phyloP scores from a whole-genome alignment of 1,140 invertebrate genomes.

The Pentalonia nigronervosa region DNA sequence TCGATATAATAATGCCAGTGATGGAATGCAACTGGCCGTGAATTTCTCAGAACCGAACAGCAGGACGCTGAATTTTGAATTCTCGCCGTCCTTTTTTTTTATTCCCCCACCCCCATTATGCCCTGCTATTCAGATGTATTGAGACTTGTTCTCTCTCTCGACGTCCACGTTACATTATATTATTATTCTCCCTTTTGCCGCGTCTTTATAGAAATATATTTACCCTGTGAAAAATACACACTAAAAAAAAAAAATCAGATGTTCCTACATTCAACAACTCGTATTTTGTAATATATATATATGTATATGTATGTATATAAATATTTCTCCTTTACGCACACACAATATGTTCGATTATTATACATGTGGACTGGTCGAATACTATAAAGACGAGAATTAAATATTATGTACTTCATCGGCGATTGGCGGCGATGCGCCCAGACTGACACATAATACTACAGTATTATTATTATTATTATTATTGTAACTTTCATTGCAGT shows the following conservation, averaged over 20 bases:
- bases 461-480: neutral
- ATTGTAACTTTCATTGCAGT: neutral
- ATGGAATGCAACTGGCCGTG: constrained; percentile 54
- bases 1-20: constrained; percentile 34
- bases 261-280: constrained; percentile 25
- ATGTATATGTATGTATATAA: neutral
- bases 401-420: neutral
- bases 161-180: neutral
- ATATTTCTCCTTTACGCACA: neutral
- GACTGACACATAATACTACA: neutral
- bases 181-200: constrained; percentile 1
- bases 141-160: constrained; percentile 39
- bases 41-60: constrained; percentile 57
- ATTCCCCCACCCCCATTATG: neutral
- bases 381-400: neutral
- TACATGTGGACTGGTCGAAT: neutral
- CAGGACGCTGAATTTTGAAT: constrained; percentile 55
- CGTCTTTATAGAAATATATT: neutral
- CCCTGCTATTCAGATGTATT: neutral
- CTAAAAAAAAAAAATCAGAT: constrained; percentile 47
- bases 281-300: neutral
- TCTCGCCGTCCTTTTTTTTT: constrained; percentile 24
- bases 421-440: neutral
- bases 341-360: neutral
- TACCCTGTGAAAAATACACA: constrained; percentile 5